Evolutionary conservation across 2,888 invertebrate genomes (phyloP).

Genomic region (Meteorus colon): DNA sequence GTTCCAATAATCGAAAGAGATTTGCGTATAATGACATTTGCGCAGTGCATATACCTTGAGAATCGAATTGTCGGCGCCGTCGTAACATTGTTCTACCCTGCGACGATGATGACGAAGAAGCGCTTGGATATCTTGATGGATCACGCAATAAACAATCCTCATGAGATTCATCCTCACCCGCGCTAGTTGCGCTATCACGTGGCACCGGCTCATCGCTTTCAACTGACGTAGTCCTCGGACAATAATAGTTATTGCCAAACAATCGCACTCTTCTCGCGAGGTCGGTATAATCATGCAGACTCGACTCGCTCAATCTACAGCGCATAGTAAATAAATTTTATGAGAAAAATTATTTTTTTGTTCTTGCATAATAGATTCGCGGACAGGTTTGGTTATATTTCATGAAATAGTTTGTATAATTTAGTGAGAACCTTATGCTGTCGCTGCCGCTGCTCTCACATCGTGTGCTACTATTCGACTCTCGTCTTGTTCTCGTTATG

Average conservation of each 20-base stretch:
- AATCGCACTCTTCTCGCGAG: conserved; percentile 67
- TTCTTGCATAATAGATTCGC: background rate
- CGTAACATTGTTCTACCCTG: conserved; percentile 68
- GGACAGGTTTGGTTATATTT: background rate
- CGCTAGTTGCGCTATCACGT: conserved; percentile 71
- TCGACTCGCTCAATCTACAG: conserved; percentile 66
- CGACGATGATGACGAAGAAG: conserved; percentile 60
- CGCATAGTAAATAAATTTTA: conserved; percentile 15
- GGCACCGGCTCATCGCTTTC: conserved; percentile 68
- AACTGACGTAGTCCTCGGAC: conserved; percentile 56
- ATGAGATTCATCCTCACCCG: conserved; percentile 69
- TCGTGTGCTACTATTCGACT: conserved; percentile 70
- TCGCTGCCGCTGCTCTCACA: conserved; percentile 72
- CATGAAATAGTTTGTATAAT: too few species aligned
- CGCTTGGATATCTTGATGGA: conserved; percentile 56
- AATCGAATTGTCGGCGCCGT: conserved; percentile 69
- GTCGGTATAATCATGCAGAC: conserved; percentile 66
- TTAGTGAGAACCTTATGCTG: conserved; percentile 62
- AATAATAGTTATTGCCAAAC: conserved; percentile 62
- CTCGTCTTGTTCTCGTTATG: conserved; percentile 70
- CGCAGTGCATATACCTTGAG: conserved; percentile 62
- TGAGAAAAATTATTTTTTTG: background rate
- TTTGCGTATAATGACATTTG: background rate
- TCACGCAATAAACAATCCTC: conserved; percentile 61
- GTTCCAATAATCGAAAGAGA: conserved; percentile 64